Conservation (phyloP, 2,797 vertebrate species). For the Acanthurus leucopareius region DNA sequence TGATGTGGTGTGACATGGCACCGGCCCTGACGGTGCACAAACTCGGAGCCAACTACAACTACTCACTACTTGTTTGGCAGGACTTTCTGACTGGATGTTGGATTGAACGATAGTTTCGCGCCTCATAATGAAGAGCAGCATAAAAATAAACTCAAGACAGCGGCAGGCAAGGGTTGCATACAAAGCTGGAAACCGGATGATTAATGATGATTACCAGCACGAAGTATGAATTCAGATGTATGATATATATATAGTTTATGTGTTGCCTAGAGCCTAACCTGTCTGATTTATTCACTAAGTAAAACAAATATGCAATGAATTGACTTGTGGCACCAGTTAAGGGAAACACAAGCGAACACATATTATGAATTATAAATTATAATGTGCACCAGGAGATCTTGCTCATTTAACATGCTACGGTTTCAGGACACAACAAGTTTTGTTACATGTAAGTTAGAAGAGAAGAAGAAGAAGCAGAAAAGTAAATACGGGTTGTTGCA, state of each 20-base stretch:
- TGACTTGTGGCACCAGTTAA: neutral
- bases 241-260: neutral
- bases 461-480: neutral
- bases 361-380: neutral
- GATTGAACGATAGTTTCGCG: constrained; percentile 33
- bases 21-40: constrained; percentile 24
- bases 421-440: neutral
- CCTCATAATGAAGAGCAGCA: constrained; percentile 43
- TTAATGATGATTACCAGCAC: constrained; percentile 28
- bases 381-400: neutral
- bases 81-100: neutral
- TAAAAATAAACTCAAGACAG: constrained; percentile 37
- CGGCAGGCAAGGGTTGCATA: neutral
- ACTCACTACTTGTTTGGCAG: neutral
- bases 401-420: neutral
- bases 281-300: neutral
- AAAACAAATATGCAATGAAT: neutral
- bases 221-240: constrained; percentile 2
- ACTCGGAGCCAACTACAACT: constrained; percentile 29
- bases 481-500: neutral
- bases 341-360: neutral
- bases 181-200: constrained; percentile 3
- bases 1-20: constrained; percentile 21
- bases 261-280: neutral
- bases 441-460: neutral